Evolutionary conservation across 2,888 invertebrate genomes (phyloP), one percentile per base, ranked within the genome.

Genomic region (Lepidochrysops patricia): DNA sequence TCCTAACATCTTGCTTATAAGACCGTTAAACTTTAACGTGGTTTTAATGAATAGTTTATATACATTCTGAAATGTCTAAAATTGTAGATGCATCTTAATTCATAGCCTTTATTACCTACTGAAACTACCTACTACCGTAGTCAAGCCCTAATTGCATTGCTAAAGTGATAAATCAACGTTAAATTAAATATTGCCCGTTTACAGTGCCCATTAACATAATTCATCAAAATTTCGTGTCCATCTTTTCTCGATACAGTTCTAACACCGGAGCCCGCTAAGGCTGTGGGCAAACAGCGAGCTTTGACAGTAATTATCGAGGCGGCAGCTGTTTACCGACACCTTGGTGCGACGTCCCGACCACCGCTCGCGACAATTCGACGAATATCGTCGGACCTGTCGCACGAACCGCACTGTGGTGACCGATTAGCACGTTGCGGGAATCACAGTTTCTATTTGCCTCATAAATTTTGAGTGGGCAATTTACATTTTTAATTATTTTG

Each of bases 301-400:
- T 87, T 87, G 89, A 86, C 79, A 76, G 84, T 83, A 80, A 88
- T 86, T 88, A 86, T 79, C 84, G 76, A 67, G 67, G 75, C 81
- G 71, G 88, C 84, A 82, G 83, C 84, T 84, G 82, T 89, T 86
- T 82, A 74, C 72, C 71, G 67, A 75, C 87, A 84, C 85, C 77
- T 82, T 70, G 80, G 89, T 87, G 89, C 80, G 85, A 89, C 87
- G 81, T 80, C 81, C 76, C 89, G 89, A 89, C 89, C 89, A 87
- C 88, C 89, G 86, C 73, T 78, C 76, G 76, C 76, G 80, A 80
- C 80, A 78, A 72, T 87, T 87, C 86, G 84, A 65, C 86, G 86
- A 86, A 86, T 73, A 68, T 71, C 75, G 70, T 70, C 72, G 66
- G 69, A 73, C 68, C 66, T 67, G 68, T 72, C 74, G 66, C 69